A percentile compares a stretch with the other conserved stretches of the same genome.
Conservation (phyloP, 2,888 invertebrate genomes). For the Eristalis intricaria region DNA sequence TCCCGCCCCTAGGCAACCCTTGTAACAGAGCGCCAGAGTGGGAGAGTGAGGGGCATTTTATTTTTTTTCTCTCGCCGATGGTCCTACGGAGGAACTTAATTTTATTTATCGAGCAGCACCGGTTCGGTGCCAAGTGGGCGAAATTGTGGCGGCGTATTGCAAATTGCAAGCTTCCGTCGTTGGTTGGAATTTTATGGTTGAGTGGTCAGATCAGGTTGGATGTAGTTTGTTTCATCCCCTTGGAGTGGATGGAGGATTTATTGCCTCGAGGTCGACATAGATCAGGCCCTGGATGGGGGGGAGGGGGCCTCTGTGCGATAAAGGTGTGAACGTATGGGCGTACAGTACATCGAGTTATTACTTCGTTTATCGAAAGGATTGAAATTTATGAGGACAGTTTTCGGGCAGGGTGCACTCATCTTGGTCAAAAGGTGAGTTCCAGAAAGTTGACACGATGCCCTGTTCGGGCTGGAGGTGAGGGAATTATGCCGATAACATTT, state of each 20-base stretch:
- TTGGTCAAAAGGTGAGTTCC: not conserved
- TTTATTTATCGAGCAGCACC: slow-evolving; percentile 52
- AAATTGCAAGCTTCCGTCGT: slow-evolving; percentile 56
- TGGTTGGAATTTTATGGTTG: slow-evolving; percentile 44
- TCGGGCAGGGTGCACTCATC: not conserved
- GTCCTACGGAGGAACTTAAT: slow-evolving; percentile 36
- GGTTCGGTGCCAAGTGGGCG: slow-evolving; percentile 21
- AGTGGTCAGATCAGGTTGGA: slow-evolving; percentile 48
- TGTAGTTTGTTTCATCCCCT: slow-evolving; percentile 10
- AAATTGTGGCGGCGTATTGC: slow-evolving; percentile 43
- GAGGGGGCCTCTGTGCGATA: slow-evolving; percentile 9
- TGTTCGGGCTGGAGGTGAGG: not conserved
- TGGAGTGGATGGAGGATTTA: slow-evolving; percentile 15
- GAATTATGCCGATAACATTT: not conserved
- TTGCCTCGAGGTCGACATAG: slow-evolving; percentile 28
- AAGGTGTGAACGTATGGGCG: slow-evolving; percentile 25
- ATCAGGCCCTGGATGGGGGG: slow-evolving; percentile 16
- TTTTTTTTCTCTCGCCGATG: not conserved
- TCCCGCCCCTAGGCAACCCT: not conserved
- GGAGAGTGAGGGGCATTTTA: not conserved
- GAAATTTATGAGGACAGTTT: slow-evolving; percentile 10
- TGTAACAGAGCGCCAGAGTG: not conserved
- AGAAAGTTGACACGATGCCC: not conserved
- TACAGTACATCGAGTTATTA: slow-evolving; percentile 18
- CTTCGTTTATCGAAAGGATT: slow-evolving; percentile 26